Conservation (phyloP, 2,888 invertebrate genomes). For the Gisinianus flammeolus region DNA sequence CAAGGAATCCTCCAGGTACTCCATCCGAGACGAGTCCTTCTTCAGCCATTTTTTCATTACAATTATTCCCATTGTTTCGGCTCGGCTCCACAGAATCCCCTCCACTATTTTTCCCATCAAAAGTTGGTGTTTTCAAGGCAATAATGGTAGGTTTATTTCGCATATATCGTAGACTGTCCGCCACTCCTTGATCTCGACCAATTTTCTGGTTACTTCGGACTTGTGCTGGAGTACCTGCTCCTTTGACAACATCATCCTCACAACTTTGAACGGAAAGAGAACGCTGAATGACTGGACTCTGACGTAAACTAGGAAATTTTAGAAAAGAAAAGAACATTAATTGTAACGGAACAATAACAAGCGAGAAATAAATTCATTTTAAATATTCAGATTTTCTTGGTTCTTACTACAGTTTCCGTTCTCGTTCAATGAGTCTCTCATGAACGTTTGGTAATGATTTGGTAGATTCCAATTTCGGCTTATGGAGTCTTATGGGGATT, state of each 20-base stretch:
- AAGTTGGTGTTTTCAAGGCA: slow-evolving; percentile 82
- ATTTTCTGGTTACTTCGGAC: neutral
- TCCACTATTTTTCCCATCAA: slow-evolving; percentile 64
- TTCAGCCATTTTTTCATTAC: slow-evolving; percentile 15
- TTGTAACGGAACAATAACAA: neutral
- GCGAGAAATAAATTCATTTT: neutral
- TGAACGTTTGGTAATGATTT: slow-evolving; percentile 55
- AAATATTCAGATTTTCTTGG: neutral
- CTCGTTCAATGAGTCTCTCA: slow-evolving; percentile 29
- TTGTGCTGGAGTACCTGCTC: neutral
- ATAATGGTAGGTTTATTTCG: slow-evolving; percentile 86
- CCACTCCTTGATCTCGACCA: neutral
- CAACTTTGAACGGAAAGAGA: slow-evolving; percentile 48
- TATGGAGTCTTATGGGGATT: slow-evolving; percentile 44
- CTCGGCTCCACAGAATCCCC: neutral
- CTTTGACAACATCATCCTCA: slow-evolving; percentile 39
- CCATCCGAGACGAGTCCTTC: slow-evolving; percentile 8
- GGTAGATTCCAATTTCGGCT: slow-evolving; percentile 51
- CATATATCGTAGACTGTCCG: slow-evolving; percentile 80
- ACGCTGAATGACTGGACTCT: slow-evolving; percentile 15
- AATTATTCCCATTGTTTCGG: neutral
- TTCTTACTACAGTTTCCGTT: neutral
- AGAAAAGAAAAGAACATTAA: slow-evolving; percentile 14
- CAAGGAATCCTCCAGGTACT: neutral
- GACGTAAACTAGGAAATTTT: slow-evolving; percentile 42